Evolutionary conservation across 2,797 vertebrate species (phyloP), one percentile per base, ranked within the genome.

Genomic region (Gephyroberyx darwinii): DNA sequence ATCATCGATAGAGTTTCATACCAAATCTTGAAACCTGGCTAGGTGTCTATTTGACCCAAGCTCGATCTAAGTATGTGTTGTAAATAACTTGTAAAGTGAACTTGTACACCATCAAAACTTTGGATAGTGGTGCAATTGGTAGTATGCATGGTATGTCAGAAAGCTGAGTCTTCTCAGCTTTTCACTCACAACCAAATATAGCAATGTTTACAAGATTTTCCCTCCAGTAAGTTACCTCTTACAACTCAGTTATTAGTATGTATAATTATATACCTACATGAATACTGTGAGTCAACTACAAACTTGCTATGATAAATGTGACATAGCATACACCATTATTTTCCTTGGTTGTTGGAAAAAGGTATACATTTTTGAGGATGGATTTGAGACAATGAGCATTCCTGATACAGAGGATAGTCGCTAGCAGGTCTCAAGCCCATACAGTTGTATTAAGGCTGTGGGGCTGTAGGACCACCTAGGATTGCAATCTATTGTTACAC

Each of bases 401-500:
- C 5, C 31, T 13, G 5, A 71, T 50, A 20, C 47, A 69, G 12
- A 19, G 61, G 56, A 50, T 68, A 56, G 30, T 3, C 57, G 41
- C 20, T 13, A 31, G 47, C 43, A 74, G 43, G 58, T 68, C 48
- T 67, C 45, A 70, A 43, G 58, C 41, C 5, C 14, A 1, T 54
- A 37, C 50, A 47, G 48, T 64, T 53, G 33, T 67, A 20, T 64
- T 51, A 56, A 75, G 53, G 20, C 57, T 66, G 8, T 16, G 12
- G 76, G 64, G 76, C 67, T 58, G 71, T 45, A 7, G 20, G 61
- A 64, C 66, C 68, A 77, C 58, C 67, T 37, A 22, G 33, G 52
- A 64, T 77, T 74, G 62, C 17, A 74, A 53, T 74, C 71, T 73
- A 52, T 86, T 77, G 67, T 78, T 75, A 8, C 37, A 61, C 55